These are phyloP conservation scores for Porites lutea DNA, from an alignment of 64 coral and sea anemone genomes.

Conservation along the genomic window DNA sequence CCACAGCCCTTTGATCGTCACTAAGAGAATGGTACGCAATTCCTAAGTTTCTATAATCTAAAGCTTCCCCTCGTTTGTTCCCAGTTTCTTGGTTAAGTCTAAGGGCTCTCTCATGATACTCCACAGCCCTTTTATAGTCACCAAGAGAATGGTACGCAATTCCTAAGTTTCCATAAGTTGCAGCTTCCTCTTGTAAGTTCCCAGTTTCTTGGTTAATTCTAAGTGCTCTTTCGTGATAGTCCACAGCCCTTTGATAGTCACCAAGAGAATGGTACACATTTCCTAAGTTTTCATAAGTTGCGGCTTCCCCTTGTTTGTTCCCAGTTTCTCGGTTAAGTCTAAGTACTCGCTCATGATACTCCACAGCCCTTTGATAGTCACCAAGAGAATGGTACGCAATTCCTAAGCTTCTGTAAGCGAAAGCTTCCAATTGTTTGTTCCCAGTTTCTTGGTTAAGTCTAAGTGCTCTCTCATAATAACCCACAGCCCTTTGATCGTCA, in stretches of 20 bases:
- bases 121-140: too few species aligned
- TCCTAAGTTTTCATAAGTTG: background rate
- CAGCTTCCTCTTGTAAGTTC: background rate
- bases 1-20: too few species aligned
- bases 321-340: background rate
- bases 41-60: too few species aligned
- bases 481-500: background rate
- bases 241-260: background rate
- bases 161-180: too few species aligned
- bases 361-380: too few species aligned
- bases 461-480: background rate
- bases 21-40: too few species aligned
- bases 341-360: background rate
- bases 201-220: background rate
- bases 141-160: too few species aligned
- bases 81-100: too few species aligned
- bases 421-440: background rate
- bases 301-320: conserved; percentile 20
- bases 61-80: too few species aligned
- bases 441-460: background rate
- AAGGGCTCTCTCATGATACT: too few species aligned
- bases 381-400: background rate
- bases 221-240: background rate
- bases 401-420: background rate
- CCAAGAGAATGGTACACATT: background rate